phyloP scores from a whole-genome alignment of 2,888 invertebrate genomes.

The Cantharis lateralis region DNA sequence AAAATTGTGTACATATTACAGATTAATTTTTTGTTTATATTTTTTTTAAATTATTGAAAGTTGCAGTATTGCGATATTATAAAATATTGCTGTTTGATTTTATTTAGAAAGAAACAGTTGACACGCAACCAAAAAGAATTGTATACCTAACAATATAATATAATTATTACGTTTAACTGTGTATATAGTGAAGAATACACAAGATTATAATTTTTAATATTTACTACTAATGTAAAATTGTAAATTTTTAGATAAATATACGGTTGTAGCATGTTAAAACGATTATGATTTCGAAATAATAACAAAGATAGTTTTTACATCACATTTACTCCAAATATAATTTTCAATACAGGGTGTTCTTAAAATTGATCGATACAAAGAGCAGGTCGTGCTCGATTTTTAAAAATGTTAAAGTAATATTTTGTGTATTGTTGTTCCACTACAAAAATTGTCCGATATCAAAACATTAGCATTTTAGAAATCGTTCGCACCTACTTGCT shows the following conservation, averaged over 20 bases:
- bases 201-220: background rate
- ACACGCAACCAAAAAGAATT: background rate
- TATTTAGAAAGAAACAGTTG: background rate
- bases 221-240: background rate
- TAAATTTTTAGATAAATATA: constrained; percentile 2
- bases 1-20: background rate
- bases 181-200: background rate
- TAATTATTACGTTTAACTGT: background rate
- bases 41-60: background rate
- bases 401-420: background rate
- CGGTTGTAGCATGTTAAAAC: background rate
- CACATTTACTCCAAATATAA: constrained; percentile 7
- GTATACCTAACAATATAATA: background rate
- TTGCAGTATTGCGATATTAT: background rate
- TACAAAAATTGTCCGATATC: too few relatives aligned
- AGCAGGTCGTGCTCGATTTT: background rate
- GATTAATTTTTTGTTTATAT: background rate
- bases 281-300: background rate
- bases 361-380: background rate
- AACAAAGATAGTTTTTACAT: background rate
- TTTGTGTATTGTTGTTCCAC: too few relatives aligned
- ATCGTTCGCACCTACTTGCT: background rate
- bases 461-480: background rate
- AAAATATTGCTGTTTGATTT: background rate
- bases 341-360: constrained; percentile 6